Percentiles rank a stretch among this genome's conserved stretches.
Conservation (phyloP, 2,797 vertebrate genomes). For the Mergus octosetaceus region DNA sequence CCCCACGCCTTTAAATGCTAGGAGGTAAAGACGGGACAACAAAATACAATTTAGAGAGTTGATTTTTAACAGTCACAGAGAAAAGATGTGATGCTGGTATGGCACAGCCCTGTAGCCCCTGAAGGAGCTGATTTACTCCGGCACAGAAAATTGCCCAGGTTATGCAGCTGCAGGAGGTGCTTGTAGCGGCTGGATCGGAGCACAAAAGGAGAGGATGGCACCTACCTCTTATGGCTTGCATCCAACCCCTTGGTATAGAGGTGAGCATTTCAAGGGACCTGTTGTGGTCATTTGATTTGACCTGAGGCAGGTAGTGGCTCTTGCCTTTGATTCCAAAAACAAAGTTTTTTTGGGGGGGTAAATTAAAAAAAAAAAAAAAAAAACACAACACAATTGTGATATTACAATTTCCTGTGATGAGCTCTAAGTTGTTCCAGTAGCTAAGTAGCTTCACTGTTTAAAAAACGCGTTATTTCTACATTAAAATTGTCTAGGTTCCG, state of each 20-base stretch:
- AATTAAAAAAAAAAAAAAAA: background rate
- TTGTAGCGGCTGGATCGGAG: background rate
- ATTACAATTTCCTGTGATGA: background rate
- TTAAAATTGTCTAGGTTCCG: too few relatives aligned
- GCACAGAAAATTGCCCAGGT: too few relatives aligned
- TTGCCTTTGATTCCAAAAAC: background rate
- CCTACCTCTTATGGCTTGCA: background rate
- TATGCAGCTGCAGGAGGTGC: background rate
- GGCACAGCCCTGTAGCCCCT: background rate
- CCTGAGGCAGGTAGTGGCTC: background rate
- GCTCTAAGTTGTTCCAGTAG: background rate
- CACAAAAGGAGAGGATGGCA: background rate
- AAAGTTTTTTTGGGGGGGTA: background rate
- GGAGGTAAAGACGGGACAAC: background rate
- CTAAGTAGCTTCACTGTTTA: background rate
- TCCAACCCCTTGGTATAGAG: background rate
- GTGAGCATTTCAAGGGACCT: background rate
- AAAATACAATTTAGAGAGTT: background rate
- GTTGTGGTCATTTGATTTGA: too few relatives aligned
- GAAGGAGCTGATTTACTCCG: background rate
- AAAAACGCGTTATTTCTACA: background rate
- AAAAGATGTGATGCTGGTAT: background rate
- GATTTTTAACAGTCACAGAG: background rate
- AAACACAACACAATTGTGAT: background rate
- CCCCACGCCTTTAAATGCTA: background rate